Percentiles rank a stretch among this genome's conserved stretches.
These are phyloP conservation scores for Marronus borbonicus DNA, from an alignment of 2,888 invertebrate genomes.

Conservation along the genomic window DNA sequence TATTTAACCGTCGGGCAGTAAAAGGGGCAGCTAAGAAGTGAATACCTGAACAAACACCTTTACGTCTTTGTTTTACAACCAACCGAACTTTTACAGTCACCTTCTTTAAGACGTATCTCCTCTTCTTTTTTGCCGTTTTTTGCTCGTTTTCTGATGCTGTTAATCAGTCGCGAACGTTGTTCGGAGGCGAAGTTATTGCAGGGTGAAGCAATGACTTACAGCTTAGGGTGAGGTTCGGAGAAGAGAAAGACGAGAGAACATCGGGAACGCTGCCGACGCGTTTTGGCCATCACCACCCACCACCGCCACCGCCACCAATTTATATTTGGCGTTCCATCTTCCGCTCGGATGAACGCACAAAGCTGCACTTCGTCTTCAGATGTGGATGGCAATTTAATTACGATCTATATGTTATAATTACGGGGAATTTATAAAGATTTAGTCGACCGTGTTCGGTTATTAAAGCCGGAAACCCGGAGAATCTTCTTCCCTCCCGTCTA, in stretches of 20 bases:
- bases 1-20: constrained; percentile 37
- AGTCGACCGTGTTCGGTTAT: constrained; percentile 66
- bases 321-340: constrained; percentile 49
- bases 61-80: constrained; percentile 48
- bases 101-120: constrained; percentile 1
- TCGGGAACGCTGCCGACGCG: constrained; percentile 19
- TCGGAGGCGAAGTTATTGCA: constrained; percentile 35
- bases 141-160: constrained; percentile 26
- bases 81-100: constrained; percentile 36
- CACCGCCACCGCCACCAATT: constrained; percentile 48
- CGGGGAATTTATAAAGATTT: constrained; percentile 69
- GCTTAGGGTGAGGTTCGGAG: not conserved
- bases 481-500: constrained; percentile 40
- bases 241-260: not conserved
- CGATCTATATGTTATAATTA: constrained; percentile 70
- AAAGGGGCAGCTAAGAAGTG: constrained; percentile 25
- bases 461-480: constrained; percentile 58
- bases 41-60: constrained; percentile 33
- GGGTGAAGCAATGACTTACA: constrained; percentile 27
- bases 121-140: not conserved
- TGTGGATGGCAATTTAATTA: constrained; percentile 66
- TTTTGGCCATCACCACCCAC: constrained; percentile 43
- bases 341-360: constrained; percentile 49
- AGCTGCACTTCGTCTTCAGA: constrained; percentile 51
- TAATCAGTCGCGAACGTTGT: constrained; percentile 35